These are phyloP conservation scores for Pissodes strobi DNA, from an alignment of 1,140 invertebrate species.

Conservation along the genomic window DNA sequence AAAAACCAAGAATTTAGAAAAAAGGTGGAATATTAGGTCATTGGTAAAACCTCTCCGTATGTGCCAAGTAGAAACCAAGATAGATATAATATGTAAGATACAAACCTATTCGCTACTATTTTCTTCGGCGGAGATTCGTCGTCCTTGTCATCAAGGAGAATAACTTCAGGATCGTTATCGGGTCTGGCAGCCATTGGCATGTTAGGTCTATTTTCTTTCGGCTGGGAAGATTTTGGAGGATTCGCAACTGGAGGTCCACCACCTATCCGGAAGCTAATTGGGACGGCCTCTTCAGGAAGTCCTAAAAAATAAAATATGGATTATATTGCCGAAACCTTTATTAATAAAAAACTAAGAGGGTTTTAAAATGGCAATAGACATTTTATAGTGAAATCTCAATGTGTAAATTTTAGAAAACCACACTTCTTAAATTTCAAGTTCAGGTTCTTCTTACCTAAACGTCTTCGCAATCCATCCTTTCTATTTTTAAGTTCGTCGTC, in stretches of 20 bases:
- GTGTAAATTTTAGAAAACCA: constrained; percentile 25
- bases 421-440: background rate
- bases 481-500: constrained; percentile 65
- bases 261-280: constrained; percentile 51
- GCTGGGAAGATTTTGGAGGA: background rate
- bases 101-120: background rate
- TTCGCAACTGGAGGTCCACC: background rate
- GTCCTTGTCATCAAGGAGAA: constrained; percentile 51
- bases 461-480: constrained; percentile 60
- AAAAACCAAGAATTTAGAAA: no score
- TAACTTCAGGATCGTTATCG: constrained; percentile 52
- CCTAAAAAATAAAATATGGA: constrained; percentile 30
- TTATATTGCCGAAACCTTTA: no score
- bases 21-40: no score
- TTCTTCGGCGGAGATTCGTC: constrained; percentile 23
- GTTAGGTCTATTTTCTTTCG: constrained; percentile 28
- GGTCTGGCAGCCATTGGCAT: constrained; percentile 48
- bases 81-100: no score
- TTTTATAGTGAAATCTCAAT: no score
- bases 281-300: constrained; percentile 49
- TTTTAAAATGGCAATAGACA: no score
- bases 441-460: constrained; percentile 24
- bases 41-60: no score
- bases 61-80: no score
- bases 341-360: no score